These are phyloP conservation scores for Agrilus cyanescens DNA, from an alignment of 2,888 invertebrate genomes.

Conservation along the genomic window DNA sequence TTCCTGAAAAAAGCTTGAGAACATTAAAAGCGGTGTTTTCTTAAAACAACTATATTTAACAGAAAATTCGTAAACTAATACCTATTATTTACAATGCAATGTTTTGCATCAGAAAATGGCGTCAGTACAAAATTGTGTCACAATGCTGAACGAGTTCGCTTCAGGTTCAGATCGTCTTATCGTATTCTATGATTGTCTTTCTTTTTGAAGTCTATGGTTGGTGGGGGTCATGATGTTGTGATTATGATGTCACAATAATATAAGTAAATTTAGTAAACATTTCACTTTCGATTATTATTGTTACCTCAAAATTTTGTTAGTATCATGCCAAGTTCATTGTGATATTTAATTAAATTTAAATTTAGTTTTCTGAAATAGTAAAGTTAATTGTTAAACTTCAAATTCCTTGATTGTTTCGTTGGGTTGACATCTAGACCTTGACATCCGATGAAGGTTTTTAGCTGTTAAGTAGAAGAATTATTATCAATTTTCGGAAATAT, in stretches of 20 bases:
- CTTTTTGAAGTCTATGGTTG: no score
- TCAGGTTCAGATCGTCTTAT: no score
- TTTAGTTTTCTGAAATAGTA: not conserved
- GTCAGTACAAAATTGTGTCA: no score
- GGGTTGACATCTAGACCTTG: constrained; percentile 29
- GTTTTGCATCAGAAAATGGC: no score
- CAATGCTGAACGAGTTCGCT: no score
- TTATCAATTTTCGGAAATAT: no score
- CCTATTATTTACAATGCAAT: no score
- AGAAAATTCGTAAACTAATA: no score
- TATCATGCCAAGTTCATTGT: not conserved
- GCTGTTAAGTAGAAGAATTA: constrained; percentile 5
- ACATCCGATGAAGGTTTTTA: constrained; percentile 25
- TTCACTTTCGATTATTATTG: not conserved
- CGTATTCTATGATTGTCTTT: no score
- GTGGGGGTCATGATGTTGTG: not conserved
- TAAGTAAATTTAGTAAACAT: not conserved
- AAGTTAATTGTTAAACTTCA: constrained; percentile 2
- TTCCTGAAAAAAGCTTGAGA: no score
- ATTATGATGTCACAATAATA: not conserved
- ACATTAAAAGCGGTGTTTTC: no score
- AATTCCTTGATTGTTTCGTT: constrained; percentile 18
- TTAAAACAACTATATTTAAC: no score
- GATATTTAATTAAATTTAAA: not conserved
- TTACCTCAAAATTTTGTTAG: not conserved